phyloP scores from a whole-genome alignment of 2,888 invertebrate genomes.

The Rhamnusium bicolor region DNA sequence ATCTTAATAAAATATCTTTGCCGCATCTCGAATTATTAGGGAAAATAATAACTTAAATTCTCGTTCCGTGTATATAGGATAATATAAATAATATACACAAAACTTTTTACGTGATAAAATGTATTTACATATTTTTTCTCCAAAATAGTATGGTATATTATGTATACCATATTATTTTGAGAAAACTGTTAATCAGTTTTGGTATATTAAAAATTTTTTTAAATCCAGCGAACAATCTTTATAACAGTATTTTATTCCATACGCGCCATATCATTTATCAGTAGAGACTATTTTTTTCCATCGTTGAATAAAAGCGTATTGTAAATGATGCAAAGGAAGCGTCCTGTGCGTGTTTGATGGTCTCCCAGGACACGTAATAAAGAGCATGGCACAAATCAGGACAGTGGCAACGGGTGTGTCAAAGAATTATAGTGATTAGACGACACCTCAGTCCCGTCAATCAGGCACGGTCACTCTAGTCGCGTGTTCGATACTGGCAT shows the following conservation, averaged over 20 bases:
- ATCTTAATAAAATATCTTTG: too few relatives aligned
- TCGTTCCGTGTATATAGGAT: too few relatives aligned
- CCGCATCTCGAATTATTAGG: too few relatives aligned
- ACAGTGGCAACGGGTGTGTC: conserved; percentile 48
- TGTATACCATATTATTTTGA: too few relatives aligned
- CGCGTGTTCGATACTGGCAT: conserved; percentile 9
- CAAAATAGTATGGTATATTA: too few relatives aligned
- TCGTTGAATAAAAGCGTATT: background rate
- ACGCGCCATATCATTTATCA: background rate
- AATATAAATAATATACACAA: too few relatives aligned
- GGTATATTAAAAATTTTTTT: too few relatives aligned
- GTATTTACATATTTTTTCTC: too few relatives aligned
- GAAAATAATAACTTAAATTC: too few relatives aligned
- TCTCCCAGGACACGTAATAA: conserved; percentile 36
- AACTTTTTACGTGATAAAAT: too few relatives aligned
- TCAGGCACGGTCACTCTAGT: conserved; percentile 27
- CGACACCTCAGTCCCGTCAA: conserved; percentile 42
- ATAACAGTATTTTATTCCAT: background rate
- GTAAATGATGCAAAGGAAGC: background rate
- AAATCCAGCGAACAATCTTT: too few relatives aligned
- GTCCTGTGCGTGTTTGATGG: conserved; percentile 32
- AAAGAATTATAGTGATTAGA: conserved; percentile 51
- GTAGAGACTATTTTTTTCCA: background rate
- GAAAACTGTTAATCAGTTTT: too few relatives aligned
- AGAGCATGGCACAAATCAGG: conserved; percentile 40